Evolutionary conservation across 1,140 invertebrate species (phyloP).

Genomic region (Rhagoletis pomonella): DNA sequence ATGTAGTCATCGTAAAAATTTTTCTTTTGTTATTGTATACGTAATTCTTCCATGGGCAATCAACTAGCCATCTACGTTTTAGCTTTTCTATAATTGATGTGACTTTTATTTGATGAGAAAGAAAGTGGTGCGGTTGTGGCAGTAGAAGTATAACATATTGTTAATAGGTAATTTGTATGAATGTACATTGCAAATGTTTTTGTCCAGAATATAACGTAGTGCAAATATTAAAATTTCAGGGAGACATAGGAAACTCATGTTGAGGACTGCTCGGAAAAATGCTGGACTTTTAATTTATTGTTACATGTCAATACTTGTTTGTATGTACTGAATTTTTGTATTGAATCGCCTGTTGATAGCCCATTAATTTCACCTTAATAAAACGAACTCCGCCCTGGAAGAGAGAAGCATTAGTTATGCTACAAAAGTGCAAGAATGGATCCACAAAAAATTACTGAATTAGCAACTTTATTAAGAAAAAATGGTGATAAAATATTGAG

Average conservation of each 20-base stretch:
- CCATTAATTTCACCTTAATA: not conserved
- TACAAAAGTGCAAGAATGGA: conserved; percentile 62
- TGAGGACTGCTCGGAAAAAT: not conserved
- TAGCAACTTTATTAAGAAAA: conserved; percentile 76
- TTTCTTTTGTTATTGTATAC: conserved; percentile 32
- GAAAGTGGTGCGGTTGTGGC: not conserved
- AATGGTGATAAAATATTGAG: conserved; percentile 78
- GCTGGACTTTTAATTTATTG: not conserved
- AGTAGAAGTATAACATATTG: not conserved
- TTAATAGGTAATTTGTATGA: not conserved
- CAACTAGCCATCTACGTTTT: conserved; percentile 39
- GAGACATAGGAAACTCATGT: not conserved
- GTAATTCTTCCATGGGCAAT: conserved; percentile 45
- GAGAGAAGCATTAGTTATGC: not conserved
- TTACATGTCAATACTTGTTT: not conserved
- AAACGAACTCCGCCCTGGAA: not conserved
- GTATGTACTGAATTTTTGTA: too few species aligned
- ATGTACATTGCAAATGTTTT: not conserved
- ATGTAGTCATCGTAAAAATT: not conserved
- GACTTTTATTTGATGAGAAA: not conserved
- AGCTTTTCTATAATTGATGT: conserved; percentile 15
- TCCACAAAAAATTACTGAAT: conserved; percentile 74
- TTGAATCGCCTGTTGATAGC: too few species aligned
- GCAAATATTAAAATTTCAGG: not conserved
- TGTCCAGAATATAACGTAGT: not conserved